A percentile compares a stretch with the other conserved stretches of the same genome.
Evolutionary conservation across 2,888 invertebrate species (phyloP).

Genomic region (Amiota mariae): DNA sequence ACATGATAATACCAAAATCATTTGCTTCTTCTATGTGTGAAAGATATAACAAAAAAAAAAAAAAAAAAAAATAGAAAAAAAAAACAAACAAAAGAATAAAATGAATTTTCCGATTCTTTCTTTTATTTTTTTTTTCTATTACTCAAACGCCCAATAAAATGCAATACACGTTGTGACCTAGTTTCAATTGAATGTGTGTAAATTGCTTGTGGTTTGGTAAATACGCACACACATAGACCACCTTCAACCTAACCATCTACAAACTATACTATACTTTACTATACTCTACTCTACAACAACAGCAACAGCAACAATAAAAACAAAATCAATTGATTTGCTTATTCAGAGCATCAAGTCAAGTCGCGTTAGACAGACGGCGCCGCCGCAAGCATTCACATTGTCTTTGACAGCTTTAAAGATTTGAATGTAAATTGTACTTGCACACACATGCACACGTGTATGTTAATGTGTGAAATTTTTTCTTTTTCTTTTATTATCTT

Average conservation of each 20-base stretch:
- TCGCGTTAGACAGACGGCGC: neutral
- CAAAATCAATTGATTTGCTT: constrained; percentile 3
- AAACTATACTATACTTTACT: too few species aligned
- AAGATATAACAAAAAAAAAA: neutral
- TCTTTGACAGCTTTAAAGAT: neutral
- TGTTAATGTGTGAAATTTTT: neutral
- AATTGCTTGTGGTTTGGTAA: neutral
- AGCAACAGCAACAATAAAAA: neutral
- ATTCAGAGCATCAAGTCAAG: constrained; percentile 2
- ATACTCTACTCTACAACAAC: neutral
- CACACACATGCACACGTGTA: neutral
- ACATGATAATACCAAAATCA: too few species aligned
- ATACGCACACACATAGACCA: too few species aligned
- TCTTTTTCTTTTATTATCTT: neutral
- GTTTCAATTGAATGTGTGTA: neutral
- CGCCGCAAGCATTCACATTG: neutral
- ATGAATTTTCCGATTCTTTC: too few species aligned
- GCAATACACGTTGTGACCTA: constrained; percentile 27
- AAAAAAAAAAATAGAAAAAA: constrained; percentile 16
- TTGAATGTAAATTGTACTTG: neutral
- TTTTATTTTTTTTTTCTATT: neutral
- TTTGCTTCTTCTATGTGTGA: too few species aligned
- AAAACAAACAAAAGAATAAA: constrained; percentile 18
- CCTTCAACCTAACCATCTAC: too few species aligned
- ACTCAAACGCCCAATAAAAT: constrained; percentile 21